Conservation (phyloP, 2,113 vertebrate species). For the Podarcis raffonei region DNA sequence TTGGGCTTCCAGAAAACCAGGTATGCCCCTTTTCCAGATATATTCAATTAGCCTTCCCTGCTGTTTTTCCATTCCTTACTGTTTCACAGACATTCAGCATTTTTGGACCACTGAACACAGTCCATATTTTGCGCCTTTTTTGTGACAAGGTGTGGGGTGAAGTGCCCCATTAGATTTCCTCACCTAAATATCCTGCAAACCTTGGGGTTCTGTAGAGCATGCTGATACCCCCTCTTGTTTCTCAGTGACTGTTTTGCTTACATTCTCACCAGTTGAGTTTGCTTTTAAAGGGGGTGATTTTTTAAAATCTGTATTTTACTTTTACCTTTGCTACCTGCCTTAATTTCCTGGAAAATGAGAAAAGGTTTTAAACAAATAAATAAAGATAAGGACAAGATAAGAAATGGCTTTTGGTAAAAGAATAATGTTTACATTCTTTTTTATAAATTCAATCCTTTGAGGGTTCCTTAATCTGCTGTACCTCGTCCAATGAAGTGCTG, state of each 20-base stretch:
- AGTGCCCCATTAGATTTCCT: neutral
- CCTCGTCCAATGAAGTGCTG: constrained; percentile 64
- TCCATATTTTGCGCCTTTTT: no score
- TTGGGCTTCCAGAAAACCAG: neutral
- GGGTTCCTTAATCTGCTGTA: constrained; percentile 45
- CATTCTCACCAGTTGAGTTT: neutral
- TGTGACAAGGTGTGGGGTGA: no score
- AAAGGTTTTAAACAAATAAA: neutral
- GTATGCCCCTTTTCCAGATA: neutral
- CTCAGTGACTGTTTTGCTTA: neutral
- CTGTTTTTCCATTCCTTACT: no score
- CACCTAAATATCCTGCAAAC: neutral
- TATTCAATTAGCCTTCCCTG: neutral
- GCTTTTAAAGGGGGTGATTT: neutral
- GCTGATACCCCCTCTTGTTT: neutral
- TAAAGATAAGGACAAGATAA: constrained; percentile 2
- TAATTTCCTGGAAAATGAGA: neutral
- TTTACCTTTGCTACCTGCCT: neutral
- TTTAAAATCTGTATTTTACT: neutral
- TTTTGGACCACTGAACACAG: neutral
- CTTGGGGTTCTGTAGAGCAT: no score
- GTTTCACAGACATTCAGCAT: neutral
- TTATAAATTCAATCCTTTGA: constrained; percentile 38
- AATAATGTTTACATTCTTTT: constrained; percentile 34
- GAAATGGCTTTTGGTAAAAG: neutral